Conservation (phyloP, 2,797 vertebrate genomes). For the Echeneis naucrates region DNA sequence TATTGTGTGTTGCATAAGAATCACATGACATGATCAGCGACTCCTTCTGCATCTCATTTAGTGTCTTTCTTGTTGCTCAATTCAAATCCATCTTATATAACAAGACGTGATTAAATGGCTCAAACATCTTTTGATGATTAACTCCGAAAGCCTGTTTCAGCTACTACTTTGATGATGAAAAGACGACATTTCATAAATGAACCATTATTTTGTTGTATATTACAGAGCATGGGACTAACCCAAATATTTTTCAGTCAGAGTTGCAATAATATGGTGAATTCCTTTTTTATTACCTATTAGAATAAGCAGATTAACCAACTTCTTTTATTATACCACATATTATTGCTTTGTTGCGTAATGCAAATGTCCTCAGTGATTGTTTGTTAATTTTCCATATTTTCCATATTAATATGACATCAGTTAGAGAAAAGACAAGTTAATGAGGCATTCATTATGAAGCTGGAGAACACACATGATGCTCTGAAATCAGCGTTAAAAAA, state of each 20-base stretch:
- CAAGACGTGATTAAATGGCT: slow-evolving; percentile 20
- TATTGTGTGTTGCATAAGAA: background rate
- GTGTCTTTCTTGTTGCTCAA: slow-evolving; percentile 12
- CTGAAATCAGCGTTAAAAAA: slow-evolving; percentile 3
- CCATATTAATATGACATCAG: background rate
- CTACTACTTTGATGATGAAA: background rate
- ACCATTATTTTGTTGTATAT: slow-evolving; percentile 5
- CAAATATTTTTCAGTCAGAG: background rate
- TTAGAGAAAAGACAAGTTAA: slow-evolving; percentile 3
- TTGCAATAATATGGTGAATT: slow-evolving; percentile 1
- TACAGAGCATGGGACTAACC: background rate
- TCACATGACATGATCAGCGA: slow-evolving; percentile 1
- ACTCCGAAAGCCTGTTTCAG: slow-evolving; percentile 6
- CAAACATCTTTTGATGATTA: slow-evolving; percentile 23
- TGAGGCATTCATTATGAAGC: background rate
- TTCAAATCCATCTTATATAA: slow-evolving; percentile 23
- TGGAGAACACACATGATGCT: background rate
- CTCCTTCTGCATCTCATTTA: slow-evolving; percentile 24
- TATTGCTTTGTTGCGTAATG: background rate
- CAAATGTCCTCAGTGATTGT: background rate
- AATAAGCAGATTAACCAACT: background rate
- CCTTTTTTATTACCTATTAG: background rate
- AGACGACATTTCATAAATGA: background rate
- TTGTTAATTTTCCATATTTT: background rate
- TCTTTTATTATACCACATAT: background rate